Evolutionary conservation across 1,140 invertebrate species (phyloP).

Genomic region (Mizuhopecten yessoensis): DNA sequence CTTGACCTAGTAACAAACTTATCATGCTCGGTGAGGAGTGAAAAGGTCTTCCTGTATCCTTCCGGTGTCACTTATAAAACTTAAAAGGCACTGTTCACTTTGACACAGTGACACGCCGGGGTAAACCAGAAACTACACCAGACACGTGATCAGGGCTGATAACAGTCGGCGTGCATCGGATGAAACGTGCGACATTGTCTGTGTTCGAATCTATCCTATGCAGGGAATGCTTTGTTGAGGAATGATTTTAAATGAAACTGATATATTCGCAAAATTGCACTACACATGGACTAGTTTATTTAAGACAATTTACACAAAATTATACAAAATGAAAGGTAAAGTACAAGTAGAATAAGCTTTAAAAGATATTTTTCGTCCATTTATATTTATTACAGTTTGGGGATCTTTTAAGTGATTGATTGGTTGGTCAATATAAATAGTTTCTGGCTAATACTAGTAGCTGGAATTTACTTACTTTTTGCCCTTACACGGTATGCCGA

Average conservation of each 20-base stretch:
- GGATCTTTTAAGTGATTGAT: too few relatives aligned
- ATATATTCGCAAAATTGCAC: too few relatives aligned
- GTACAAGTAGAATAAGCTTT: too few relatives aligned
- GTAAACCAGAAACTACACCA: not conserved
- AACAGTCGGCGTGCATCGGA: not conserved
- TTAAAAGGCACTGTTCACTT: not conserved
- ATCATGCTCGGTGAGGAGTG: not conserved
- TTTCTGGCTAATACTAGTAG: too few relatives aligned
- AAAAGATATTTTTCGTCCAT: too few relatives aligned
- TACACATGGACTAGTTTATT: too few relatives aligned
- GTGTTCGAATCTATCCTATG: not conserved
- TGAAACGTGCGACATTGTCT: not conserved
- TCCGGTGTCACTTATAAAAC: slow-evolving; percentile 4
- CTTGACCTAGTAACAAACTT: not conserved
- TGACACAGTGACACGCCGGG: slow-evolving; percentile 29
- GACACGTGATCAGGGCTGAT: not conserved
- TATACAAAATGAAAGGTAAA: too few relatives aligned
- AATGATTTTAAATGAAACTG: too few relatives aligned
- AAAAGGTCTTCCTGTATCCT: slow-evolving; percentile 1
- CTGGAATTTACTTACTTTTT: not conserved
- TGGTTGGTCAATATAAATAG: too few relatives aligned
- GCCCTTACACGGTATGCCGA: not conserved
- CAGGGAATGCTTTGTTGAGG: not conserved
- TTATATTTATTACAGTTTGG: too few relatives aligned
- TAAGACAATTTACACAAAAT: too few relatives aligned